phyloP scores from a whole-genome alignment of 2,797 vertebrate species.

The Micropoecilia bifurca region DNA sequence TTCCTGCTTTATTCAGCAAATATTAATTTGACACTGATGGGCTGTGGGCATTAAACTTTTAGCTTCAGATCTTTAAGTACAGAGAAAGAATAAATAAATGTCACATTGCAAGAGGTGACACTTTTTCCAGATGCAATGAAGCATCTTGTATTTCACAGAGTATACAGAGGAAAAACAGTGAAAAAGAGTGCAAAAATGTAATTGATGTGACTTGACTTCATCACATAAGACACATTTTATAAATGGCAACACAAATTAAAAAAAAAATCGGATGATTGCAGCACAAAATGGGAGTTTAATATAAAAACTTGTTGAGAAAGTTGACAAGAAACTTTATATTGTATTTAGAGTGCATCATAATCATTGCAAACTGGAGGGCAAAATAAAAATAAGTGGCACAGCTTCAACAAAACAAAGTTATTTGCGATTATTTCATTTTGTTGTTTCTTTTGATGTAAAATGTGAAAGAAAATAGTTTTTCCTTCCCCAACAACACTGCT shows the following conservation, averaged over 20 bases:
- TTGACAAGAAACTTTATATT: background rate
- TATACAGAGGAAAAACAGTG: background rate
- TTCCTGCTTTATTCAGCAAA: background rate
- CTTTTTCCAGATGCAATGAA: background rate
- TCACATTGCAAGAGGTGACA: background rate
- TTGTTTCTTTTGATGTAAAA: background rate
- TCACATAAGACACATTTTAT: background rate
- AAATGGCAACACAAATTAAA: background rate
- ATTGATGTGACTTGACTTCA: background rate
- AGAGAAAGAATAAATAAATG: background rate
- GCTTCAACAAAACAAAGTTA: background rate
- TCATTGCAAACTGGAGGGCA: background rate
- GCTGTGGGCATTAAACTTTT: background rate
- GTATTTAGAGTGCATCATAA: background rate
- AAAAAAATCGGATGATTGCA: background rate
- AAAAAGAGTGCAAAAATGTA: background rate
- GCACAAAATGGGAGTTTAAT: background rate
- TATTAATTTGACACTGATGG: background rate
- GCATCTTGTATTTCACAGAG: background rate
- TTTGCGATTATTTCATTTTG: no score
- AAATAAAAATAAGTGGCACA: background rate
- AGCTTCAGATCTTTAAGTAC: background rate
- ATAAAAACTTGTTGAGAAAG: background rate
- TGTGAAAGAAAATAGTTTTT: background rate
- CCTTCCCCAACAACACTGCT: constrained; percentile 28